phyloP scores from a whole-genome alignment of 2,797 vertebrate genomes.

The Gouania willdenowi region DNA sequence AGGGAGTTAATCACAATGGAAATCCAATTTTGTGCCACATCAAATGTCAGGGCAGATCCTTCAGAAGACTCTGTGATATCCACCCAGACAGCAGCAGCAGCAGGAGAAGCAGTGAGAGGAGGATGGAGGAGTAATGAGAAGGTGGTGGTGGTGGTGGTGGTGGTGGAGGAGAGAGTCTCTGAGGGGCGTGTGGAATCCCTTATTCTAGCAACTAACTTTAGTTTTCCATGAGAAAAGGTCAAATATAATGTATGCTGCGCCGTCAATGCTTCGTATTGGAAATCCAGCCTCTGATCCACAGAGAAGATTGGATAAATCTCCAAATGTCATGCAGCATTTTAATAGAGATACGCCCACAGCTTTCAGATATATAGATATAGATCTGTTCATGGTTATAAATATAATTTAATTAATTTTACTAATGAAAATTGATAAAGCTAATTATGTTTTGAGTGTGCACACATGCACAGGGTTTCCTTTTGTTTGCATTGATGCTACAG shows the following conservation, averaged over 20 bases:
- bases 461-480: constrained; percentile 47
- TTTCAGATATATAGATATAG: too few species aligned
- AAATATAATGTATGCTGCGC: neutral
- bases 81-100: constrained; percentile 27
- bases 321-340: neutral
- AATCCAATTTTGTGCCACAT: constrained; percentile 69
- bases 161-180: neutral
- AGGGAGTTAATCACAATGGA: constrained; percentile 52
- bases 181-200: constrained; percentile 6
- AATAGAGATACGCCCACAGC: too few species aligned
- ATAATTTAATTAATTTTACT: too few species aligned
- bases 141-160: constrained; percentile 19
- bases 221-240: neutral
- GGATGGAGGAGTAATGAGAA: constrained; percentile 10
- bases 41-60: constrained; percentile 59
- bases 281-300: neutral
- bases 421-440: too few species aligned
- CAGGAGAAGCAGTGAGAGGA: constrained; percentile 12
- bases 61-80: constrained; percentile 52
- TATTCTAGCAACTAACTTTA: constrained; percentile 6
- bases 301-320: neutral
- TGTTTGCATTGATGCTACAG: constrained; percentile 64
- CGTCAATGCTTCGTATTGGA: neutral
- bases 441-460: neutral
- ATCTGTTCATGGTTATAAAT: neutral